Evolutionary conservation across 2,797 vertebrate genomes (phyloP).

Genomic region (Poecilia wingei): DNA sequence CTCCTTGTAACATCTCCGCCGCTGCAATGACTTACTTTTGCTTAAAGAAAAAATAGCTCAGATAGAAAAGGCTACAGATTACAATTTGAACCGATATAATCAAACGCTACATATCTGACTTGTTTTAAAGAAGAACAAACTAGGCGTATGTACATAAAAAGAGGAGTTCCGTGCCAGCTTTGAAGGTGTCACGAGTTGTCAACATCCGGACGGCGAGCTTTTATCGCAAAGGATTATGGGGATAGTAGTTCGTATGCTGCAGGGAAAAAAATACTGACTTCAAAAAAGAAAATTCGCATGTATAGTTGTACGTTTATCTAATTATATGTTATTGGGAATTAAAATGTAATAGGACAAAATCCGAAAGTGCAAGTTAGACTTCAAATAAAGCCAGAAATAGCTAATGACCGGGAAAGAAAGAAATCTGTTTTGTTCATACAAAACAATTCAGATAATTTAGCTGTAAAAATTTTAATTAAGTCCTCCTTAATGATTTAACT

Average conservation of each 20-base stretch:
- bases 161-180: neutral
- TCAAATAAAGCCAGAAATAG: neutral
- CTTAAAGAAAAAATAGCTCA: no score
- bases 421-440: slow-evolving; percentile 5
- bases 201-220: slow-evolving; percentile 74
- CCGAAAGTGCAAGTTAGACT: neutral
- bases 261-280: neutral
- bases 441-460: slow-evolving; percentile 16
- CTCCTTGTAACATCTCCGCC: neutral
- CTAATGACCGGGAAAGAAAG: neutral
- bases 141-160: rapidly evolving
- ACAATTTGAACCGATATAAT: rapidly evolving
- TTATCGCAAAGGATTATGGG: slow-evolving; percentile 62
- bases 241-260: slow-evolving; percentile 40
- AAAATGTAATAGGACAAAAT: neutral
- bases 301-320: neutral
- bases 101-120: neutral
- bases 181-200: slow-evolving; percentile 53
- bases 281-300: neutral
- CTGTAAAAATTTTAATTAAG: slow-evolving; percentile 20
- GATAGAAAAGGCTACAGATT: neutral
- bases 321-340: neutral
- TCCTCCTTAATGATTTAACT: slow-evolving; percentile 23
- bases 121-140: neutral
- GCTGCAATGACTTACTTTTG: neutral